Percentiles rank a stretch among this genome's conserved stretches.
Conservation (phyloP, 2,797 vertebrate species). For the Nothura maculosa region DNA sequence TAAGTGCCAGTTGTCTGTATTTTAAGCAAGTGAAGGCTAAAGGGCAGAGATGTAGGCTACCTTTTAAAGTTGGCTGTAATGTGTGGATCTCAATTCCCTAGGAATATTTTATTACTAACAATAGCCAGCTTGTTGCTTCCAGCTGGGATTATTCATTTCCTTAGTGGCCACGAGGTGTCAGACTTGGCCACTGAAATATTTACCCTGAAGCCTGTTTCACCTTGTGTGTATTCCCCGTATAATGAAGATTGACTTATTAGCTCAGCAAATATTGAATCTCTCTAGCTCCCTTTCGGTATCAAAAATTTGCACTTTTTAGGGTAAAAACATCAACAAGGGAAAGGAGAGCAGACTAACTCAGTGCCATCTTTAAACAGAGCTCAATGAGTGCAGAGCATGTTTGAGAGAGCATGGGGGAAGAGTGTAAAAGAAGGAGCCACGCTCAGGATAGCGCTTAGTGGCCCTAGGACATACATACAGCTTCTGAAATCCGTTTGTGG, state of each 20-base stretch:
- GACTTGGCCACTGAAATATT: not conserved
- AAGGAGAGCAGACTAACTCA: not conserved
- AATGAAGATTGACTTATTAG: not conserved
- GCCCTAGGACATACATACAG: not conserved
- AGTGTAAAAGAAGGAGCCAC: not conserved
- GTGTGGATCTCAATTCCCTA: rapidly evolving
- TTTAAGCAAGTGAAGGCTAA: not conserved
- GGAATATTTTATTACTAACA: rapidly evolving
- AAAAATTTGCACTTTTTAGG: not conserved
- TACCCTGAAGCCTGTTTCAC: rapidly evolving
- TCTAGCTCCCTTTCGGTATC: not conserved
- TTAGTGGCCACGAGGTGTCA: conserved; percentile 46
- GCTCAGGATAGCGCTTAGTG: no score
- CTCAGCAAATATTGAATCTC: not conserved
- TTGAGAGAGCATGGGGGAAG: not conserved
- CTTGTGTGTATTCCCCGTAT: not conserved
- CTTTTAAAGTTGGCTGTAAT: rapidly evolving
- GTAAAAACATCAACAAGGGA: not conserved
- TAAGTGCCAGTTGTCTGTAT: conserved; percentile 76
- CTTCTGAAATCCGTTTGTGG: not conserved
- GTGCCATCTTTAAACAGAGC: not conserved
- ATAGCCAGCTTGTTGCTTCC: not conserved
- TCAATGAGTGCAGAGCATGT: not conserved
- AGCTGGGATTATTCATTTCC: not conserved
- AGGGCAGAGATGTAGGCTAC: rapidly evolving